Conservation (phyloP, 1,140 invertebrate species). For the Drosophila burlai region DNA sequence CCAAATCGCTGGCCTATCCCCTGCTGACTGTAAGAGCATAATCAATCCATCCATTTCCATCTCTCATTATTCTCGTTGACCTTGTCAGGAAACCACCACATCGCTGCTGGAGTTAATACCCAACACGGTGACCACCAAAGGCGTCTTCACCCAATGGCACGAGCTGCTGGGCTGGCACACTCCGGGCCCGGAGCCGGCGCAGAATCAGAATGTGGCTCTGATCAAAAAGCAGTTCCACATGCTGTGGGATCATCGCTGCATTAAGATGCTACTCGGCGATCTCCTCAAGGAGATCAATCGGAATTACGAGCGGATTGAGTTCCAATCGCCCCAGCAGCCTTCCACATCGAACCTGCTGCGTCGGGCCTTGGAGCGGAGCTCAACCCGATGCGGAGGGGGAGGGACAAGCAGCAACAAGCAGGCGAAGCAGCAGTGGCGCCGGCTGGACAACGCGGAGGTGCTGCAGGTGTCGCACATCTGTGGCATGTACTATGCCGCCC, state of each 20-base stretch:
- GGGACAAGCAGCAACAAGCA: conserved; percentile 49
- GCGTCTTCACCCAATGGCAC: conserved; percentile 96
- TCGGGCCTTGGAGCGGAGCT: conserved; percentile 78
- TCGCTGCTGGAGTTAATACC: conserved; percentile 79
- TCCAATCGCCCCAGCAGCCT: conserved; percentile 74
- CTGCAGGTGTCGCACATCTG: conserved; percentile 94
- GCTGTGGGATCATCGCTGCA: conserved; percentile 91
- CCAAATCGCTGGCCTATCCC: conserved; percentile 85
- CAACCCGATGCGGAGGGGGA: conserved; percentile 58
- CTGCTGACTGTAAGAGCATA: conserved; percentile 74
- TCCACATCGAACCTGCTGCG: conserved; percentile 82
- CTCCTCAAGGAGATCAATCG: conserved; percentile 72
- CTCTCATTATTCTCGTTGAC: no score
- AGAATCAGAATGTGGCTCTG: conserved; percentile 92
- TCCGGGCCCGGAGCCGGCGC: conserved; percentile 92
- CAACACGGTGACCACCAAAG: conserved; percentile 81
- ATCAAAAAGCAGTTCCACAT: conserved; percentile 93
- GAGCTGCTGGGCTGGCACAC: conserved; percentile 99
- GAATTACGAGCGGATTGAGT: conserved; percentile 83
- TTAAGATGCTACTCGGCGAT: conserved; percentile 86
- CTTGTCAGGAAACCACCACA: conserved; percentile 67
- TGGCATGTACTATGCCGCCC: conserved; percentile 95
- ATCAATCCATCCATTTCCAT: neutral
- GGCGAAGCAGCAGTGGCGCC: conserved; percentile 67
- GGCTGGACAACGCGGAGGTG: conserved; percentile 91